Evolutionary conservation across 1,140 invertebrate species (phyloP).

Genomic region (Drosophila baimaii): DNA sequence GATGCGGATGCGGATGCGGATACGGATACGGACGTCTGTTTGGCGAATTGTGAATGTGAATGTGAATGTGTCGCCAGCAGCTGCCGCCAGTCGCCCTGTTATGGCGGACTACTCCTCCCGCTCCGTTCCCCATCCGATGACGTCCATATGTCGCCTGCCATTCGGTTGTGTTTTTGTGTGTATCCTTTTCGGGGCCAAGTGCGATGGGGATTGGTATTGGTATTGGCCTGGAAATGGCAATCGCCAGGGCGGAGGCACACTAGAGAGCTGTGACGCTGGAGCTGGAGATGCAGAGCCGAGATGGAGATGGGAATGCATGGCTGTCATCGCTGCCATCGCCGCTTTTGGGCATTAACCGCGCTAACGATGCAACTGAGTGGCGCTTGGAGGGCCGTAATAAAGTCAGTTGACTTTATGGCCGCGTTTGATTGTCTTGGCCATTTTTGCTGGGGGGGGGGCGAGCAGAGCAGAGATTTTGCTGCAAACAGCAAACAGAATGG

Average conservation of each 20-base stretch:
- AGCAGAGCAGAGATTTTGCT: slow-evolving; percentile 12
- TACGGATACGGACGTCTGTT: slow-evolving; percentile 17
- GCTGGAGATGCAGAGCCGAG: slow-evolving; percentile 6
- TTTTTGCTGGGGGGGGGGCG: slow-evolving; percentile 15
- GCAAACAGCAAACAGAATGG: neutral
- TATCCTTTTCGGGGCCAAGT: slow-evolving; percentile 21
- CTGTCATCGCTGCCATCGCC: slow-evolving; percentile 17
- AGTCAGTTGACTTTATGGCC: slow-evolving; percentile 73
- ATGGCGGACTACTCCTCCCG: slow-evolving; percentile 37
- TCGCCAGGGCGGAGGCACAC: no score
- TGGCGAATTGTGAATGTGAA: slow-evolving; percentile 16
- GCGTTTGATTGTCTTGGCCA: slow-evolving; percentile 55
- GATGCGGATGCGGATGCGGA: slow-evolving; percentile 5
- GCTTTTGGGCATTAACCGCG: slow-evolving; percentile 62
- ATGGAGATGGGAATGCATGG: slow-evolving; percentile 27
- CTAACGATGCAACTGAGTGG: slow-evolving; percentile 61
- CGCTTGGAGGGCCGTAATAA: slow-evolving; percentile 52
- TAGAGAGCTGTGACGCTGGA: neutral
- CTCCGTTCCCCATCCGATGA: slow-evolving; percentile 8
- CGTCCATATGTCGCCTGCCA: slow-evolving; percentile 76
- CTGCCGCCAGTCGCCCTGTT: slow-evolving; percentile 29
- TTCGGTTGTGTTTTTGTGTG: slow-evolving; percentile 38
- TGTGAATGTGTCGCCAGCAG: slow-evolving; percentile 34
- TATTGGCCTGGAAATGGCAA: slow-evolving; percentile 39
- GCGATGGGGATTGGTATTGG: slow-evolving; percentile 23